A percentile compares a stretch with the other conserved stretches of the same genome.
Conservation (phyloP, 2,888 invertebrate genomes). For the Ernsta delagoae region DNA sequence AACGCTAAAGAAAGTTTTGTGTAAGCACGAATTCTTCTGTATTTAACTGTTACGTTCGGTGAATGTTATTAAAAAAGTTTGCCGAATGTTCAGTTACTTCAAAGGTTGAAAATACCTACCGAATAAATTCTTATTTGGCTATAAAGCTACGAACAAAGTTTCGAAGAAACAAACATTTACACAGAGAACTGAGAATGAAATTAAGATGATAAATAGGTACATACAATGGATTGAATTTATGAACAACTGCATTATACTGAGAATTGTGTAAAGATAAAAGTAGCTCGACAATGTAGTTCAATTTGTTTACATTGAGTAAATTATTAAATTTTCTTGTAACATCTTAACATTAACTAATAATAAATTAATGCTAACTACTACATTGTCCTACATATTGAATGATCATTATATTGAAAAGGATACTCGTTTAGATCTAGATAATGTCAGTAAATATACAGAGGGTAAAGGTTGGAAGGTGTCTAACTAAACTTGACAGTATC, state of each 20-base stretch:
- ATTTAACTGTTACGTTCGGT: constrained; percentile 36
- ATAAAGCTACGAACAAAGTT: constrained; percentile 23
- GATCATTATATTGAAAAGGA: too few species aligned
- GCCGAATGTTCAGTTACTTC: constrained; percentile 24
- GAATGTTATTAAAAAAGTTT: constrained; percentile 35
- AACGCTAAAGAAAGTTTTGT: constrained; percentile 23
- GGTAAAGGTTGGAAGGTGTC: background rate
- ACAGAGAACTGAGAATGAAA: background rate
- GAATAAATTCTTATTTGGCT: constrained; percentile 29
- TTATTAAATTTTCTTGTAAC: too few species aligned
- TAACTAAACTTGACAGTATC: constrained; percentile 9
- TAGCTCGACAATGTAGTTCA: too few species aligned
- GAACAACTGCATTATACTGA: too few species aligned
- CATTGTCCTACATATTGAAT: too few species aligned
- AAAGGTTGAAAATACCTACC: constrained; percentile 29
- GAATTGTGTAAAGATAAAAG: too few species aligned
- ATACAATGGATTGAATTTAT: too few species aligned
- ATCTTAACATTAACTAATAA: too few species aligned
- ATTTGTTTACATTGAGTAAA: too few species aligned
- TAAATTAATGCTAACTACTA: too few species aligned
- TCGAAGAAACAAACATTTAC: constrained; percentile 16
- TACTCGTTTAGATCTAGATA: too few species aligned
- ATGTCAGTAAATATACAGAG: background rate
- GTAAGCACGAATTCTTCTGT: constrained; percentile 33
- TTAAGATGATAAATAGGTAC: background rate